Base-by-base conservation (phyloP, 2,888 invertebrate species). In the Atethmia centrago region DNA sequence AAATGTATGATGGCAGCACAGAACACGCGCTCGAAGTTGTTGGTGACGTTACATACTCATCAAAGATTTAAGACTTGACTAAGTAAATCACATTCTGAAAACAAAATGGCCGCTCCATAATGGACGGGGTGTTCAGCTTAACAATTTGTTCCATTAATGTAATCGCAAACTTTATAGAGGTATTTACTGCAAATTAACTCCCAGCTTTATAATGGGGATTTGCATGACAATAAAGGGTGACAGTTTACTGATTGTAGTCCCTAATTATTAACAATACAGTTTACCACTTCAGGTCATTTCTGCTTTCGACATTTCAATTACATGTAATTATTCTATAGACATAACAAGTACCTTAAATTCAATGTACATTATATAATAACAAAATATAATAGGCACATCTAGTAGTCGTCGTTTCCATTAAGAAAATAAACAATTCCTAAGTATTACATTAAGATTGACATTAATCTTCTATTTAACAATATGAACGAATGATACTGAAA, bases 141-240 rank as follows among this genome's bases (percentile, higher is more conserved):
- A 89, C 89, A 89, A 90, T 89, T 92, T 90, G 88, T 89, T 89
- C 87, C 87, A 89, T 90, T 90, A 87, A 87, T 82, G 88, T 89
- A 89, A 90, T 90, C 85, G 80, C 85, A 72, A 89, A 89, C 87
- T 90, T 90, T 88, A 90, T 89, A 85, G 87, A 87, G 87, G 88
- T 88, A 88, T 92, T 92, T 90, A 90, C 90, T 91, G 90, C 90
- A 91, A 92, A 93, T 92, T 92, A 92, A 91, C 90, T 89, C 84
- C 55, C 82, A 84, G 87, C 84, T 88, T 87, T 86, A 92, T 90
- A 91, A 90, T 88, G 84, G 88, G 85, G 90, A 93, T 93, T 93
- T 92, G 89, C 92, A 92, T 92, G 87, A 92, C 89, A 91, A 91
- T 90, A 87, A 88, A 85, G 85, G 86, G 83, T 87, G 90, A 87